Base-by-base conservation (phyloP, 2,888 invertebrate genomes). In the Oeneis ivallda region DNA sequence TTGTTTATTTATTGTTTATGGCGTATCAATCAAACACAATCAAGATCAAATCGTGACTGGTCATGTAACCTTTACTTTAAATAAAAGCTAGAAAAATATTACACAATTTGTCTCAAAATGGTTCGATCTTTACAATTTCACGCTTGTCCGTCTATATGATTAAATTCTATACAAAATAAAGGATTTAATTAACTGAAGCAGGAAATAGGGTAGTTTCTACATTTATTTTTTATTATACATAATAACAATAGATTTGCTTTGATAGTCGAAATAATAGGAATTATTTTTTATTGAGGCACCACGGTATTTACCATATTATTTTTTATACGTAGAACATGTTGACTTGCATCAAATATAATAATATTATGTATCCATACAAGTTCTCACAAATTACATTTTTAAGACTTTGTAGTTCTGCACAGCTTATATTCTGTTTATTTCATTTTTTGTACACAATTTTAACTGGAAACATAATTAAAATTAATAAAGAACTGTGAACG, bases 131-230 rank as follows among this genome's bases (percentile, higher is more conserved):
- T 39, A 54, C 9, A 37, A 54, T 54, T 54, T 54, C 54, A 54
- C 54, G 54, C 54, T 39, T 17, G 39, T 54, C 54, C 54, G 17
- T 54, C 19, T 39, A 17, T 54, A 11, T 39, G 54, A 54, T 39
- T 54, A 39, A 39, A 39, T 54, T 39, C 15, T 39, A 39, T 39
- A 53, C 53, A 53, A 39, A 54, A 54, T 37, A 17, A 15, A 17
- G 17, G 54, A 54, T 19, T 54, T 54, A 54, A 39, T 54, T 54
- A 19, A 17, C 17, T 54, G 39, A 39, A 54, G 10, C 39, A 54
- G 54, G 54, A 54, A 54, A 39, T 54, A 54, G 19, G 15, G 37
- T 37, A 6, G 37, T 37, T 37, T 37, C 37, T 37, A 37, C 37
- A 37, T 7, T 37, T 37, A 8, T 37, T 8, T 37, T 37, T 8